Evolutionary conservation across 2,888 invertebrate species (phyloP), one percentile per base, ranked within the genome.

Genomic region (Ptychoptera contaminata): DNA sequence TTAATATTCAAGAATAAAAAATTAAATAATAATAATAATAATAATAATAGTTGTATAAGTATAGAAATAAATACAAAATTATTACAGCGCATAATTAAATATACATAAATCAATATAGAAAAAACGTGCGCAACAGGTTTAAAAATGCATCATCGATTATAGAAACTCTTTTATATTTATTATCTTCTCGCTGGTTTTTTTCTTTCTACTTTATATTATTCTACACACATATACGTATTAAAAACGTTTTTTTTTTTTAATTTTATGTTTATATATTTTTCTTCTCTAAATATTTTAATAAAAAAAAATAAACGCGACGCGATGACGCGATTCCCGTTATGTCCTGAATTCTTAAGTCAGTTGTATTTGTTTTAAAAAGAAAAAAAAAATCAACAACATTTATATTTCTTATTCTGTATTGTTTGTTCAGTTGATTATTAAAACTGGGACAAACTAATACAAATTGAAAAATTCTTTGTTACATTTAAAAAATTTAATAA

Each of bases 271-370:
- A 16, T 23, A 39, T 2, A 16, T n/a, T n/a, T n/a, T n/a, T n/a
- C n/a, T n/a, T n/a, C n/a, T n/a, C n/a, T 8, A 39, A 23, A 39
- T 16, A 15, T 8, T 10, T n/a, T 14, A 16, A 37, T 37, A 37
- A 16, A 39, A 8, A 29, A 29, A 16, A 30, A 15, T 14, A 30
- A 30, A 14, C 30, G 30, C 15, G 40, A 30, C 30, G 40, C 40
- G 40, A 29, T 30, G 29, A 30, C 29, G 30, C 30, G 30, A 23
- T 40, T 40, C 30, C 40, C 40, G 40, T 40, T 40, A 40, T 40
- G 40, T 40, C 40, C 40, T 40, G 40, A 30, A 40, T 40, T 40
- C 30, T 40, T 30, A 30, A 30, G 30, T 40, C 29, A 30, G 30
- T 30, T 12, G 14, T 40, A 30, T 14, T 40, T 30, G n/a, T 29